Evolutionary conservation across 2,888 invertebrate species (phyloP).

Genomic region (Clivina fossor): DNA sequence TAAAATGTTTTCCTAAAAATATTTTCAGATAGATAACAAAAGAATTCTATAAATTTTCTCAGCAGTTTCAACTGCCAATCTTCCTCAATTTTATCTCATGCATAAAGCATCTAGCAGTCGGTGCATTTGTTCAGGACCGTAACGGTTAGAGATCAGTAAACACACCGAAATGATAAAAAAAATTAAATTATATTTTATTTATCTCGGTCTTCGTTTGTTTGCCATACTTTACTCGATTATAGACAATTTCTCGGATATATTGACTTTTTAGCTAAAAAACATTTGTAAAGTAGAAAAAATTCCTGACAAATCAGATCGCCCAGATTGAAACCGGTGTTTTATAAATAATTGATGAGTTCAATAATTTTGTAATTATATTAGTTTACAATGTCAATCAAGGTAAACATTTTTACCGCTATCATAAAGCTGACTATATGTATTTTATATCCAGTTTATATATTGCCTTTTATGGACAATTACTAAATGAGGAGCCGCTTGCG

Average conservation of each 20-base stretch:
- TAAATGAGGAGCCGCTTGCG: too few relatives aligned
- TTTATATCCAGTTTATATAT: too few relatives aligned
- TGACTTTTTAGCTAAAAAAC: conserved; percentile 2
- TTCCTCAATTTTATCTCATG: conserved; percentile 13
- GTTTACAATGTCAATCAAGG: too few relatives aligned
- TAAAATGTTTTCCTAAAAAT: background rate
- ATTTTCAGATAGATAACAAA: too few relatives aligned
- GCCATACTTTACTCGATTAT: conserved; percentile 6
- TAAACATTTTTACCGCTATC: too few relatives aligned
- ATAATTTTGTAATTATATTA: background rate
- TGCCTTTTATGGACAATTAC: too few relatives aligned
- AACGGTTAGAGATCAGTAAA: conserved; percentile 24
- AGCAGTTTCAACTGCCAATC: background rate
- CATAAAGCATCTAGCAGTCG: conserved; percentile 18
- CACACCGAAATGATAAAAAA: conserved; percentile 11
- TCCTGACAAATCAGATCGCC: conserved; percentile 22
- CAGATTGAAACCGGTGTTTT: background rate
- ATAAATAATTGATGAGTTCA: conserved; percentile 18
- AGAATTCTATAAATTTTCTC: background rate
- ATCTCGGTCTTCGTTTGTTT: background rate
- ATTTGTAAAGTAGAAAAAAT: conserved; percentile 1
- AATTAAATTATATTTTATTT: conserved; percentile 5
- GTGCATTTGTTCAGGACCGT: conserved; percentile 24
- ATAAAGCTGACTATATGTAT: too few relatives aligned
- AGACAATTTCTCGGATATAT: conserved; percentile 27